These are phyloP conservation scores for Eonycteris spelaea DNA, from an alignment of 2,113 vertebrate genomes.

Conservation along the genomic window DNA sequence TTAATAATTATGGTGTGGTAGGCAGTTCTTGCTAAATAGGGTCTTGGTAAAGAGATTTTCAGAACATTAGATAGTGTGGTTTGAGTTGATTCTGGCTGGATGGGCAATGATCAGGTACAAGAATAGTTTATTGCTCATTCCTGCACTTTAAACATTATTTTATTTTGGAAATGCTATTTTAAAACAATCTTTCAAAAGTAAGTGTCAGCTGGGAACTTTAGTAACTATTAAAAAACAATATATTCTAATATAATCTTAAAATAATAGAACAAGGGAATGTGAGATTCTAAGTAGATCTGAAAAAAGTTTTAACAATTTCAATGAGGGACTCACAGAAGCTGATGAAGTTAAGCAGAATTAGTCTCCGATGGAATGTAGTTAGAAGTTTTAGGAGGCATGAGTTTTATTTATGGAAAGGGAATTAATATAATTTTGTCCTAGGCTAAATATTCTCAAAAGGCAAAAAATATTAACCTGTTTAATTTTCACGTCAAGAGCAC, in stretches of 20 bases:
- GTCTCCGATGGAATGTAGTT: background rate
- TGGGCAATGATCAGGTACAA: background rate
- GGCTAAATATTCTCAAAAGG: background rate
- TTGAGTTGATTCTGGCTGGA: background rate
- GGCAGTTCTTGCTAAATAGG: background rate
- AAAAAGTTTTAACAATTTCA: background rate
- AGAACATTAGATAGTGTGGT: background rate
- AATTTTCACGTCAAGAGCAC: background rate
- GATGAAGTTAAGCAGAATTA: background rate
- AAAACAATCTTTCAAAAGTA: background rate
- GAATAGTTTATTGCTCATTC: background rate
- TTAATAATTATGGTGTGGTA: background rate
- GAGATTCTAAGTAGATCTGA: background rate
- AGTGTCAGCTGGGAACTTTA: background rate
- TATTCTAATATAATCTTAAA: background rate
- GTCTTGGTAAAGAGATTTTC: background rate
- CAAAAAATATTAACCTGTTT: background rate
- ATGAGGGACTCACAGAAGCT: background rate
- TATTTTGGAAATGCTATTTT: background rate
- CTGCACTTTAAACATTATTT: background rate
- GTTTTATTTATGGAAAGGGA: background rate
- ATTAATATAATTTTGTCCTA: background rate
- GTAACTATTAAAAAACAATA: background rate
- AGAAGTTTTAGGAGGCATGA: background rate
- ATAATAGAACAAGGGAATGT: background rate